Base-by-base conservation (phyloP, 1,140 invertebrate genomes). In the Leptinotarsa defecta region DNA sequence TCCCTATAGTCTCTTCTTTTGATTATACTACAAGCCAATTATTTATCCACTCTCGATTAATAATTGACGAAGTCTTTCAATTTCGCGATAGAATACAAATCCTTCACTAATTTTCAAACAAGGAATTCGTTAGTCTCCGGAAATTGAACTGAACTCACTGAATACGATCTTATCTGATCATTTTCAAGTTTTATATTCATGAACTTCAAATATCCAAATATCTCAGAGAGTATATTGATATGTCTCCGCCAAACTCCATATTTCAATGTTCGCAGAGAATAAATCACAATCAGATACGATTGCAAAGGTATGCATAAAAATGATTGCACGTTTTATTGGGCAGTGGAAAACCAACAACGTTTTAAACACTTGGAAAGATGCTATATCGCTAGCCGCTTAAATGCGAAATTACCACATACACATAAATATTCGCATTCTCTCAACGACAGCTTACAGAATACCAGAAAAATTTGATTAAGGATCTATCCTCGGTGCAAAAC, bases 381-480 rank as follows among this genome's bases (percentile, higher is more conserved):
- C 76, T 64, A 74, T 77, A 77, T 77, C 73, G 61, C 49, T 27
- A 71, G 52, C 49, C 52, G 34, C 52, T 64, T 49, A 64, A 78
- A 77, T 79, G 68, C 73, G 76, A 77, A 79, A 57, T 78, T 78
- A 78, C 77, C 74, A 73, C 78, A 75, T 77, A 74, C 71, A 75
- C 73, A 79, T 79, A 79, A 79, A 79, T 79, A 79, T 80, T 75
- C 74, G 81, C 81, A 82, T 82, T 81, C 80, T 73, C 77, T 68
- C 77, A 78, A 76, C 78, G 81, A 83, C 82, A 83, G 81, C 69
- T 81, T 78, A 80, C 80, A 81, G 78, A 79, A 83, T 80, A 81
- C 78, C 79, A 82, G 81, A 81, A 81, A 75, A 83, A 82, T 82
- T 83, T 83, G 82, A 83, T 83, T 83, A 84, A 84, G 81, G 81